A percentile compares a stretch with the other conserved stretches of the same genome.
Conservation (phyloP, 2,888 invertebrate genomes). For the Epiperipatus broadwayi region DNA sequence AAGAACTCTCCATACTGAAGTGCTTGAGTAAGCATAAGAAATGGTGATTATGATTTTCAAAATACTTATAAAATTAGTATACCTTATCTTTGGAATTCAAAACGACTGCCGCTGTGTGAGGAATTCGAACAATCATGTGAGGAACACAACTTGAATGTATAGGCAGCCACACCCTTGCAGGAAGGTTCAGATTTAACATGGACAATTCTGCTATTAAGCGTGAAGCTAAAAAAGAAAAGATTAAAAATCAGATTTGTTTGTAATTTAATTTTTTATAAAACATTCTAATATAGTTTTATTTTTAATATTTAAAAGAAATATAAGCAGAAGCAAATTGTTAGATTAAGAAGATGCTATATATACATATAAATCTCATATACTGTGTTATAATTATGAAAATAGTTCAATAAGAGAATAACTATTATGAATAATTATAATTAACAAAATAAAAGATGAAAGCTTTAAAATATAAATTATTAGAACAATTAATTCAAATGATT, state of each 20-base stretch:
- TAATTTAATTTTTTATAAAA: too few species aligned
- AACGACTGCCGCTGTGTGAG: slow-evolving; percentile 88
- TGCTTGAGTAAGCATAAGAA: too few species aligned
- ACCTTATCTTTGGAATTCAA: slow-evolving; percentile 96
- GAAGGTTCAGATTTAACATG: slow-evolving; percentile 82
- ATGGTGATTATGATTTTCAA: too few species aligned
- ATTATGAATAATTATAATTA: too few species aligned
- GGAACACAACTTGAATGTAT: slow-evolving; percentile 49
- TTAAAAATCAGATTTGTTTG: background rate
- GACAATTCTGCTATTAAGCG: slow-evolving; percentile 76
- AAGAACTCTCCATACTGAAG: too few species aligned
- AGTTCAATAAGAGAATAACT: too few species aligned
- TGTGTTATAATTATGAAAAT: too few species aligned
- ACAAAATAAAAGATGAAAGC: too few species aligned
- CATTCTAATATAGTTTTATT: too few species aligned
- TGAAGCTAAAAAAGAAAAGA: slow-evolving; percentile 40
- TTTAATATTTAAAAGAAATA: slow-evolving; percentile 10
- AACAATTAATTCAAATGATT: too few species aligned
- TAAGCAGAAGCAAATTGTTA: background rate
- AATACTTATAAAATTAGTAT: slow-evolving; percentile 18
- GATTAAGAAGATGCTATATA: background rate
- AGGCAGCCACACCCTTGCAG: slow-evolving; percentile 93
- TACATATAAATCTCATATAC: too few species aligned
- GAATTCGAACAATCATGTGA: slow-evolving; percentile 88
- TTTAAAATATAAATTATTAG: too few species aligned